These are phyloP conservation scores for Cyclopterus lumpus DNA, from an alignment of 2,797 vertebrate species.

Conservation along the genomic window DNA sequence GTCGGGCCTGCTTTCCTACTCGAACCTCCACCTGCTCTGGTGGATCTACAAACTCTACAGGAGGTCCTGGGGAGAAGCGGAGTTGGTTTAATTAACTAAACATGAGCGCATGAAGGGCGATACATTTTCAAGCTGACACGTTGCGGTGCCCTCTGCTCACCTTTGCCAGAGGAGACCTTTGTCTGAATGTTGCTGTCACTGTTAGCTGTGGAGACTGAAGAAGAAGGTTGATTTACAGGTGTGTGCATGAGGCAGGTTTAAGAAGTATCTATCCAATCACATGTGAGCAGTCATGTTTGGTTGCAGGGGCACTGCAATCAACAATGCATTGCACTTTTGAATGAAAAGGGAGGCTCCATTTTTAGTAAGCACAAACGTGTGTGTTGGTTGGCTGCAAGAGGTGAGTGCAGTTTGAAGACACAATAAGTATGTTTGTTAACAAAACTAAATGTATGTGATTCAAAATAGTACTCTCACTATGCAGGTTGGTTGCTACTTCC, in stretches of 20 bases:
- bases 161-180: conserved; percentile 38
- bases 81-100: background rate
- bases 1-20: conserved; percentile 70
- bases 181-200: conserved; percentile 25
- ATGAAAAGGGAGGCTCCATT: background rate
- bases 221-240: conserved; percentile 40
- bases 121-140: background rate
- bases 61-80: conserved; percentile 50
- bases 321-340: background rate
- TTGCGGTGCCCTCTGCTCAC: conserved; percentile 30
- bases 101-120: background rate
- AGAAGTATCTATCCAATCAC: conserved; percentile 56
- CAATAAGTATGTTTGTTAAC: background rate
- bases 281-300: conserved; percentile 44
- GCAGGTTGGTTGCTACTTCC: background rate
- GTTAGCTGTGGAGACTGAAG: conserved; percentile 46
- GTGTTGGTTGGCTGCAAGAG: background rate
- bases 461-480: background rate
- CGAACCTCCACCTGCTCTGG: conserved; percentile 76
- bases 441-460: background rate
- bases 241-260: conserved; percentile 23
- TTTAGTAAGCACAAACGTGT: background rate
- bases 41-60: conserved; percentile 77
- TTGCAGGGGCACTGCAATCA: conserved; percentile 26
- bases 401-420: background rate